These are phyloP conservation scores for Tilapia sparmanii DNA, from an alignment of 2,113 vertebrate species.

Conservation along the genomic window DNA sequence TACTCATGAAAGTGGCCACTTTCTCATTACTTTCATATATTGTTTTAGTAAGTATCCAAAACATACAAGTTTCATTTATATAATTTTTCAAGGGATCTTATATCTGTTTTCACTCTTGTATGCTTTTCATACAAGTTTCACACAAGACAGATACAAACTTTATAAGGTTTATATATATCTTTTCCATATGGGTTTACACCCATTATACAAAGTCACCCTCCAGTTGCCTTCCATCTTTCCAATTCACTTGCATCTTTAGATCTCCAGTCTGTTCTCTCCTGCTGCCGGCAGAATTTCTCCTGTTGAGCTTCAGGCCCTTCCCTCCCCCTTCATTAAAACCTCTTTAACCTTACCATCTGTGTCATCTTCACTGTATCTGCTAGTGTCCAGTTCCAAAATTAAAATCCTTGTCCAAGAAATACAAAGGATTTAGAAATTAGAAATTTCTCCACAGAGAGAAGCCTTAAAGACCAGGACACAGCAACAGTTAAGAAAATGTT, in stretches of 20 bases:
- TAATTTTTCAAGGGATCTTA: not conserved
- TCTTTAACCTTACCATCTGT: constrained; percentile 1
- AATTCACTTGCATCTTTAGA: not conserved
- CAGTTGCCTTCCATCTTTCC: not conserved
- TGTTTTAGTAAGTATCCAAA: not conserved
- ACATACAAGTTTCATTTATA: not conserved
- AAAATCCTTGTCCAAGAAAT: not conserved
- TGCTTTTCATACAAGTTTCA: not conserved
- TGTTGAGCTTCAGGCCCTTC: not conserved
- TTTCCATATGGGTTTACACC: not conserved
- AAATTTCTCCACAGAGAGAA: not conserved
- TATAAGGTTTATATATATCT: not conserved
- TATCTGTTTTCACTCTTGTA: not conserved
- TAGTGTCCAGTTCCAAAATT: not conserved
- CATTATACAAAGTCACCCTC: not conserved
- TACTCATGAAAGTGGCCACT: not conserved
- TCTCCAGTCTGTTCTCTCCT: not conserved
- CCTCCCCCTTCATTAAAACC: not conserved
- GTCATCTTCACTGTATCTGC: not conserved
- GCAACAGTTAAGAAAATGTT: not conserved
- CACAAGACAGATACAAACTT: not conserved
- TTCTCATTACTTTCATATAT: not conserved
- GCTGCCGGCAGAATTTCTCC: not conserved
- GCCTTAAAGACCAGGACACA: not conserved
- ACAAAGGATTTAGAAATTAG: not conserved